Percentiles rank a stretch among this genome's conserved stretches.
Evolutionary conservation across 2,888 invertebrate species (phyloP).

Genomic region (Eristalinus sepulchralis): DNA sequence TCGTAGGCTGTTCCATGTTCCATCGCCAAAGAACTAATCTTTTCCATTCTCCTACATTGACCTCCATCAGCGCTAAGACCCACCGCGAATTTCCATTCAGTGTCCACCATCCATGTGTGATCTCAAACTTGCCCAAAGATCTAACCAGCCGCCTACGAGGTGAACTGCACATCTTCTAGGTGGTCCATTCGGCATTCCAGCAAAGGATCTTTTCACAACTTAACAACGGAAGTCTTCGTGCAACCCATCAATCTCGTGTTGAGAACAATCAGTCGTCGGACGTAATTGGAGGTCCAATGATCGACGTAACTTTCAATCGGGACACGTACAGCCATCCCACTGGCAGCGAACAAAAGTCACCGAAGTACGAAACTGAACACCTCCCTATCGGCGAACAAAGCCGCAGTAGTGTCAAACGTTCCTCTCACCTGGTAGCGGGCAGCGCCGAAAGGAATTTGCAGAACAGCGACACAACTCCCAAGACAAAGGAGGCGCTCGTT

Average conservation of each 20-base stretch:
- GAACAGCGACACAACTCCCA: slow-evolving; percentile 77
- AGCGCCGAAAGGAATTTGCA: slow-evolving; percentile 72
- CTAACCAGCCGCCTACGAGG: not conserved
- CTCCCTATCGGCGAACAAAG: slow-evolving; percentile 75
- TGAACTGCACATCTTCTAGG: slow-evolving; percentile 53
- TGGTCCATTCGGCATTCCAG: slow-evolving; percentile 54
- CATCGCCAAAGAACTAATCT: no score
- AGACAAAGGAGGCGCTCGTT: slow-evolving; percentile 76
- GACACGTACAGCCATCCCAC: slow-evolving; percentile 37
- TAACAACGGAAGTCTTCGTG: slow-evolving; percentile 11
- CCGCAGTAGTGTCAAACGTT: slow-evolving; percentile 60
- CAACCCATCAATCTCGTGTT: slow-evolving; percentile 42
- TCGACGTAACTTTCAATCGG: slow-evolving; percentile 42
- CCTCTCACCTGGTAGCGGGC: slow-evolving; percentile 73
- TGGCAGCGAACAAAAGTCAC: slow-evolving; percentile 47
- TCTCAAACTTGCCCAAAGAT: not conserved
- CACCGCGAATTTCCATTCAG: not conserved
- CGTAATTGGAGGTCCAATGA: slow-evolving; percentile 61
- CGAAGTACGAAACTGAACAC: slow-evolving; percentile 77
- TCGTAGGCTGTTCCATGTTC: no score
- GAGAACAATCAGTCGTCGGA: slow-evolving; percentile 60
- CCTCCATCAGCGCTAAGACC: not conserved
- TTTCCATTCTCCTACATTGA: not conserved
- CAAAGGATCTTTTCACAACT: not conserved
- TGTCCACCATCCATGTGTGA: not conserved